A percentile compares a stretch with the other conserved stretches of the same genome.
These are phyloP conservation scores for Megathymus violae DNA, from an alignment of 1,140 invertebrate species.

Conservation along the genomic window DNA sequence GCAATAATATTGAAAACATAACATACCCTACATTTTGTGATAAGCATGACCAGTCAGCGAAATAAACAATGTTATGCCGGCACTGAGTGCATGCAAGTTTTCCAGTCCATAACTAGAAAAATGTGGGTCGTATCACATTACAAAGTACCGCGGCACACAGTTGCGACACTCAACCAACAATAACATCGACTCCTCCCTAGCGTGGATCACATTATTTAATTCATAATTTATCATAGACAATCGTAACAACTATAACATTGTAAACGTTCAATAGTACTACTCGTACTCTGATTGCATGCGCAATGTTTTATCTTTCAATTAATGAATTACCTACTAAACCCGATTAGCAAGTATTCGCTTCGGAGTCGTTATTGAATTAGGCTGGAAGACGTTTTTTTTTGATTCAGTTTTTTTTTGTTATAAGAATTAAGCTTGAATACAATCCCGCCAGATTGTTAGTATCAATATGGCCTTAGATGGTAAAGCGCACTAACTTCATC, in stretches of 20 bases:
- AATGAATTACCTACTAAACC: conserved; percentile 6
- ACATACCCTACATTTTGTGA: conserved; percentile 18
- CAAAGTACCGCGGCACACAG: conserved; percentile 61
- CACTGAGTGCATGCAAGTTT: conserved; percentile 49
- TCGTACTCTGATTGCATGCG: conserved; percentile 40
- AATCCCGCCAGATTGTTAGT: too few species aligned
- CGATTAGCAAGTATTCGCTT: too few species aligned
- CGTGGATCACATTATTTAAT: background rate
- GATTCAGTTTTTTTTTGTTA: too few species aligned
- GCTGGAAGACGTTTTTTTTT: too few species aligned
- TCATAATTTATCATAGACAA: background rate
- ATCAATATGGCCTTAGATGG: too few species aligned
- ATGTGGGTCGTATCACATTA: conserved; percentile 70
- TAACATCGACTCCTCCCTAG: conserved; percentile 17
- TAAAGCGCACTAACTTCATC: too few species aligned
- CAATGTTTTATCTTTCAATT: conserved; percentile 39
- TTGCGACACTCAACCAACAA: conserved; percentile 44
- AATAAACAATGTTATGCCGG: conserved; percentile 30
- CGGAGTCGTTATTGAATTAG: too few species aligned
- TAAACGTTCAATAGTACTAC: conserved; percentile 28
- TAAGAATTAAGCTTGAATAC: too few species aligned
- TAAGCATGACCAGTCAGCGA: conserved; percentile 8
- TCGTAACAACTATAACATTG: conserved; percentile 43
- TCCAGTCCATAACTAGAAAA: conserved; percentile 68
- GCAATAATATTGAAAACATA: conserved; percentile 26